phyloP scores from a whole-genome alignment of 2,888 invertebrate genomes.

The Patella depressa region DNA sequence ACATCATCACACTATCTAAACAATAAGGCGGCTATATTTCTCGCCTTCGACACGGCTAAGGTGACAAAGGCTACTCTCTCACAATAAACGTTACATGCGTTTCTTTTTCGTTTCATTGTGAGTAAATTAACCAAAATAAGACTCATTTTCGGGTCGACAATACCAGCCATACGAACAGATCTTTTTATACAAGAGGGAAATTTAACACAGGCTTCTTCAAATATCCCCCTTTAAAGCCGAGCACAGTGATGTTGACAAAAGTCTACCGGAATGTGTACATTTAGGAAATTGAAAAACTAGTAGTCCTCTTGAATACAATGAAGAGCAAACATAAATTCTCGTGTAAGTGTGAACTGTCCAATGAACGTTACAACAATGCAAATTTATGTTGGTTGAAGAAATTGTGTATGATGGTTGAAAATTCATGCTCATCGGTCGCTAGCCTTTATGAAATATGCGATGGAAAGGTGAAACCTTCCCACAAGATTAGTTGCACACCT shows the following conservation, averaged over 20 bases:
- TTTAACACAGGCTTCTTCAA: slow-evolving; percentile 16
- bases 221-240: slow-evolving; percentile 7
- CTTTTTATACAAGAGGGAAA: slow-evolving; percentile 9
- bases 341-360: slow-evolving; percentile 10
- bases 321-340: not conserved
- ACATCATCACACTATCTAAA: not conserved
- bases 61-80: not conserved
- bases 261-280: slow-evolving; percentile 19
- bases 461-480: too few species aligned
- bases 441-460: too few species aligned
- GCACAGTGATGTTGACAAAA: slow-evolving; percentile 16
- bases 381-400: slow-evolving; percentile 7
- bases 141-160: slow-evolving; percentile 11
- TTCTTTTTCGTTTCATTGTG: slow-evolving; percentile 2
- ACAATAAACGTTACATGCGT: slow-evolving; percentile 10
- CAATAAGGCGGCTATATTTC: not conserved
- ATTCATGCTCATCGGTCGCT: too few species aligned
- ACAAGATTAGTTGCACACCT: too few species aligned
- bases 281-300: slow-evolving; percentile 23
- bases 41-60: not conserved
- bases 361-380: slow-evolving; percentile 1
- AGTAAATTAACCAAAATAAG: slow-evolving; percentile 10
- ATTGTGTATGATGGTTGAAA: slow-evolving; percentile 6
- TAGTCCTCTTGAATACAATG: slow-evolving; percentile 2
- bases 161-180: slow-evolving; percentile 5